Base-by-base conservation (phyloP, 2,888 invertebrate species). In the Coenonympha arcania region DNA sequence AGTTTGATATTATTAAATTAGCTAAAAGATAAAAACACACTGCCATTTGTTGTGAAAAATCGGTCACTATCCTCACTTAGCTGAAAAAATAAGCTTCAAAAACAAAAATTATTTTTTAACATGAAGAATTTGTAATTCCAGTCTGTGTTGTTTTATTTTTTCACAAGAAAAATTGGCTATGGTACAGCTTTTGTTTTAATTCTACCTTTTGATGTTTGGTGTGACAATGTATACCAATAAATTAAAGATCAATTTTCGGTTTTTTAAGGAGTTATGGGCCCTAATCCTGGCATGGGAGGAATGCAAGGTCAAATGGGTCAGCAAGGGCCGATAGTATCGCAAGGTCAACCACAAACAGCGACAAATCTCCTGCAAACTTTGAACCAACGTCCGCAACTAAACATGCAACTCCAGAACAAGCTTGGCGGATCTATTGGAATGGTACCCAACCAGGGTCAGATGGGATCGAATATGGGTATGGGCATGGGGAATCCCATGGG, bases 311-410 rank as follows among this genome's bases (percentile, higher is more conserved):
- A 84, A 56, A 82, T 87, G 80, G 79, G 78, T 0, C 84, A 83
- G 18, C 79, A 80, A 59, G 84, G 83, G 1, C 76, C 78, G 0
- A 82, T 83, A 11, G 85, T 77, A 0, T 87, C 87, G 1, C 88
- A 89, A 73, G 78, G 85, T 0, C 88, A 88, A 64, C 76, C 80
- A 0, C 88, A 88, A 55, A 82, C 90, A 0, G 91, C 91, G 0
- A 89, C 91, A 0, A 92, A 91, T 70, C 72, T 95, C 19, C 80
- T 94, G 2, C 94, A 94, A 76, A 92, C 91, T 0, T 76, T 95
- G 28, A 94, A 92, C 64, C 92, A 92, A 58, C 84, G 91, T 15
- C 91, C 71, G 24, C 87, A 87, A 43, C 84, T 91, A 59, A 87
- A 87, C 55, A 89, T 90, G 86, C 88, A 87, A 58, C 69, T 90